Evolutionary conservation across 2,797 vertebrate species (phyloP).

Genomic region (Diceros bicornis): DNA sequence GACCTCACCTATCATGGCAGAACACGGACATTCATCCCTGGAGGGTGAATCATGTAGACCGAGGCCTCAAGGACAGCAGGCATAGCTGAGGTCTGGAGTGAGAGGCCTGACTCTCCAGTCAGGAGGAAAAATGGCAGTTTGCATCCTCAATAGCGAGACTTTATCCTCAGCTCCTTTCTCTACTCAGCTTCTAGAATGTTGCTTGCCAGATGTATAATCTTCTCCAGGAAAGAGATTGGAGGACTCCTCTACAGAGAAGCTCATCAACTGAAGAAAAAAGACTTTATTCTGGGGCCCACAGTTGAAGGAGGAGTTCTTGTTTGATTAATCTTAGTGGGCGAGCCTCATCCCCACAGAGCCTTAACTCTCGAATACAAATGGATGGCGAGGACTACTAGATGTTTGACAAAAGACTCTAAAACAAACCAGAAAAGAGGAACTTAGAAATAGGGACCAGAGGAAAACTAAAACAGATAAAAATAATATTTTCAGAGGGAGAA

Average conservation of each 20-base stretch:
- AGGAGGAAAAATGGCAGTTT: neutral
- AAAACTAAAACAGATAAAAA: neutral
- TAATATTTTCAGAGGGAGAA: too few relatives aligned
- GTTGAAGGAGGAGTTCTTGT: neutral
- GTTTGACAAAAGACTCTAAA: neutral
- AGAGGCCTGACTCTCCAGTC: neutral
- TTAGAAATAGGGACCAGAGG: neutral
- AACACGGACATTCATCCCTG: neutral
- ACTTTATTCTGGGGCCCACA: neutral
- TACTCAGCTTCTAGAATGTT: neutral
- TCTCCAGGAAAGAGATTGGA: neutral
- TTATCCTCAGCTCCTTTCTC: neutral
- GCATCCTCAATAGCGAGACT: neutral
- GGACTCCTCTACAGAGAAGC: neutral
- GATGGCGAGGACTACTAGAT: neutral
- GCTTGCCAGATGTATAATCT: neutral
- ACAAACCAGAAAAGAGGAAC: neutral
- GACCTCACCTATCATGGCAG: neutral
- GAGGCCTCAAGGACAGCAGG: neutral
- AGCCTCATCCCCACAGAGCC: neutral
- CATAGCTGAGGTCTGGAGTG: neutral
- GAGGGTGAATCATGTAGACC: neutral
- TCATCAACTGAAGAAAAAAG: neutral
- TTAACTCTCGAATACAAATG: neutral
- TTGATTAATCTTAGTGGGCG: neutral